phyloP scores from a whole-genome alignment of 2,888 invertebrate genomes.

The Ramazzottius varieornatus region DNA sequence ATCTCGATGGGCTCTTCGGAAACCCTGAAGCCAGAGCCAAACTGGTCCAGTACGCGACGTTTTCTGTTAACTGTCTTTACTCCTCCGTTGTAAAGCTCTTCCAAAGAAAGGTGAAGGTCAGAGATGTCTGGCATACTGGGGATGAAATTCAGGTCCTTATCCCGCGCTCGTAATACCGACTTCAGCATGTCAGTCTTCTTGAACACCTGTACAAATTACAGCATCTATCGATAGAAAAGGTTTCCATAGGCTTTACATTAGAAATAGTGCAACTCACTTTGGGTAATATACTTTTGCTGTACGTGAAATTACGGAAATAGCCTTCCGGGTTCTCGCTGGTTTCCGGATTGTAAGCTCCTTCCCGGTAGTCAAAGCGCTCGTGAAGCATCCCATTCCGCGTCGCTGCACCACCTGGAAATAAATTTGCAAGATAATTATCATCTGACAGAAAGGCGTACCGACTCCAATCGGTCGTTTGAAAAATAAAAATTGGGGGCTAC shows the following conservation, averaged over 20 bases:
- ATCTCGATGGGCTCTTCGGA: neutral
- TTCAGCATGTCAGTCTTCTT: neutral
- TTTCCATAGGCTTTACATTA: no score
- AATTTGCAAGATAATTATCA: no score
- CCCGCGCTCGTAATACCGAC: neutral
- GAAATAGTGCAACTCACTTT: no score
- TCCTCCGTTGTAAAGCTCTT: constrained; percentile 1
- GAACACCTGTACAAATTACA: neutral
- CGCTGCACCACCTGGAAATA: neutral
- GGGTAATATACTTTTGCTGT: neutral
- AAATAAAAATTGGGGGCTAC: no score
- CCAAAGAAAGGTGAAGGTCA: neutral
- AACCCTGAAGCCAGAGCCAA: neutral
- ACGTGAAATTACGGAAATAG: neutral
- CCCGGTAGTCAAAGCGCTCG: neutral
- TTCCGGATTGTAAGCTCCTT: neutral
- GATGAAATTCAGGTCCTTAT: neutral
- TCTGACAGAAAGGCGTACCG: no score
- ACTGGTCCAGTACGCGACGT: neutral
- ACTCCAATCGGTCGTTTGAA: no score
- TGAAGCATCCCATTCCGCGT: neutral
- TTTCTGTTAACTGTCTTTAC: neutral
- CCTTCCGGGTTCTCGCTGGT: neutral
- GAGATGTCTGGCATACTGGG: neutral
- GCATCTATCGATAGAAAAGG: no score